These are phyloP conservation scores for Drosophila fuyamai DNA, from an alignment of 1,140 invertebrate genomes.

Conservation along the genomic window DNA sequence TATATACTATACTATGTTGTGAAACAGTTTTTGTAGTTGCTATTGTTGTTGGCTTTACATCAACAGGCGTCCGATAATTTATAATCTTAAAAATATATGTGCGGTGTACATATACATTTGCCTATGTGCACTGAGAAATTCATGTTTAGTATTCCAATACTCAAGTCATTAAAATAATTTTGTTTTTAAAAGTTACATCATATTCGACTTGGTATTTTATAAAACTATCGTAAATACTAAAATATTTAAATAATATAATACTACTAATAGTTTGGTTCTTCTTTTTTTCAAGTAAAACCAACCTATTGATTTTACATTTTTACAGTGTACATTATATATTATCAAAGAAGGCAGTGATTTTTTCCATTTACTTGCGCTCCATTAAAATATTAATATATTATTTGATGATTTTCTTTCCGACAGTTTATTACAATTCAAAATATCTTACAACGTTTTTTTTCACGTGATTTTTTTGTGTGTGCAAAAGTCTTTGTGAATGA, in stretches of 20 bases:
- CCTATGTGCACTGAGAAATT: not conserved
- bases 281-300: too few relatives aligned
- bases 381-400: not conserved
- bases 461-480: conserved; percentile 46
- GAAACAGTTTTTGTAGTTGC: conserved; percentile 47
- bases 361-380: too few relatives aligned
- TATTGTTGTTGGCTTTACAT: conserved; percentile 42
- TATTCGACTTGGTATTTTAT: too few relatives aligned
- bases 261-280: too few relatives aligned
- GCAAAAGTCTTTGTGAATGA: conserved; percentile 60
- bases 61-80: conserved; percentile 65
- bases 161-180: too few relatives aligned
- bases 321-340: too few relatives aligned
- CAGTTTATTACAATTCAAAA: conserved; percentile 7
- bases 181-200: not conserved
- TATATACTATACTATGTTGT: conserved; percentile 30
- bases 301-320: too few relatives aligned
- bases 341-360: too few relatives aligned
- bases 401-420: not conserved
- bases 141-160: too few relatives aligned
- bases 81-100: conserved; percentile 59
- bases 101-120: not conserved
- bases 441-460: conserved; percentile 23
- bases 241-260: too few relatives aligned
- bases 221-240: too few relatives aligned